These are phyloP conservation scores for Erebia epiphron DNA, from an alignment of 2,888 invertebrate genomes.

Conservation along the genomic window DNA sequence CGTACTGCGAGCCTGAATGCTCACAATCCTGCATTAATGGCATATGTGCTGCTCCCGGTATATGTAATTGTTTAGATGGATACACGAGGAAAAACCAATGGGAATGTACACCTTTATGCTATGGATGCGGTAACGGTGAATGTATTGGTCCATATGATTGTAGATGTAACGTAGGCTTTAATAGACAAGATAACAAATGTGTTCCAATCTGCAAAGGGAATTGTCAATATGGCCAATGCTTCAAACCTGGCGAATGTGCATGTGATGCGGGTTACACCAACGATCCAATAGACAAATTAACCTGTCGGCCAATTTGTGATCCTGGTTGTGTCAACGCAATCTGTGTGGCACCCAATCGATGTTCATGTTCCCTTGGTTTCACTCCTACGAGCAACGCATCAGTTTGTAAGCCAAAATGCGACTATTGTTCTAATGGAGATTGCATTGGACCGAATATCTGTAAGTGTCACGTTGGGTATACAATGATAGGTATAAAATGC, in stretches of 20 bases:
- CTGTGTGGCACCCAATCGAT: conserved; percentile 47
- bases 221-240: conserved; percentile 57
- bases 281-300: conserved; percentile 30
- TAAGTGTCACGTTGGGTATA: conserved; percentile 46
- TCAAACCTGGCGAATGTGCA: conserved; percentile 57
- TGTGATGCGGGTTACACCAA: conserved; percentile 47
- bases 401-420: conserved; percentile 42
- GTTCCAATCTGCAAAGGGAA: conserved; percentile 27
- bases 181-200: conserved; percentile 35
- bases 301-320: conserved; percentile 44
- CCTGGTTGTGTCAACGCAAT: conserved; percentile 44
- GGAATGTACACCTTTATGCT: conserved; percentile 39
- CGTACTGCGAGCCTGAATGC: conserved; percentile 43
- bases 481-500: conserved; percentile 36
- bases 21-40: conserved; percentile 56
- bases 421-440: conserved; percentile 48
- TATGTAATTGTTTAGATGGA: conserved; percentile 64
- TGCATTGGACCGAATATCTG: conserved; percentile 56
- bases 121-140: conserved; percentile 46
- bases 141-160: conserved; percentile 65
- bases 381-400: conserved; percentile 30
- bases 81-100: conserved; percentile 48
- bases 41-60: conserved; percentile 59
- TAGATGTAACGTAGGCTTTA: conserved; percentile 47
- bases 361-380: conserved; percentile 46